Conservation (phyloP, 2,888 invertebrate species). For the Pristionchus exspectatus region DNA sequence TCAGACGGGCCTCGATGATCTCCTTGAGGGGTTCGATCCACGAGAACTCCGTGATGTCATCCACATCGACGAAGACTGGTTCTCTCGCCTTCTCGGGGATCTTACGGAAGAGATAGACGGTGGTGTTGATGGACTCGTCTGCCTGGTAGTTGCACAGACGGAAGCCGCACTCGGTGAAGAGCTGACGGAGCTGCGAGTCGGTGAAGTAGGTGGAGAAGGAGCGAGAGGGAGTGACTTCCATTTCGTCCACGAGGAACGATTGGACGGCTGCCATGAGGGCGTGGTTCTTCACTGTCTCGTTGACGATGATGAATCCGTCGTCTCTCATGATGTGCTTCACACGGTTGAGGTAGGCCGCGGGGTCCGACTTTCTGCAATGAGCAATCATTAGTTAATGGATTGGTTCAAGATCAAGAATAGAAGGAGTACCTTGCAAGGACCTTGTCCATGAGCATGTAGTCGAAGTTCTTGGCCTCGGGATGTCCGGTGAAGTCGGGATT, state of each 20-base stretch:
- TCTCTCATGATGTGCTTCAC: conserved; percentile 76
- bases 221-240: conserved; percentile 58
- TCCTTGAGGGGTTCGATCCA: conserved; percentile 79
- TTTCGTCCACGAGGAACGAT: conserved; percentile 48
- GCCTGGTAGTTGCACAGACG: conserved; percentile 73
- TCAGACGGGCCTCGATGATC: conserved; percentile 85
- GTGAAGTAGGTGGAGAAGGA: conserved; percentile 72
- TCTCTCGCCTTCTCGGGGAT: conserved; percentile 66
- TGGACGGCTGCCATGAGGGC: conserved; percentile 52
- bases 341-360: conserved; percentile 70
- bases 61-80: conserved; percentile 76
- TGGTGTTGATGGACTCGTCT: conserved; percentile 71
- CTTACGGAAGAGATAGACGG: conserved; percentile 73
- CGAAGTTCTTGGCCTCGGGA: conserved; percentile 74
- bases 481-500: conserved; percentile 65
- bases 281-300: conserved; percentile 72
- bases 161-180: conserved; percentile 76
- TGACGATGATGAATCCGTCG: conserved; percentile 80
- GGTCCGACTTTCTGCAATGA: conserved; percentile 70
- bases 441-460: conserved; percentile 76
- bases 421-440: conserved; percentile 66
- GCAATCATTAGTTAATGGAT: neutral
- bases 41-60: conserved; percentile 76
- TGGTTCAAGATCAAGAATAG: neutral
- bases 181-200: conserved; percentile 68